A percentile compares a stretch with the other conserved stretches of the same genome.
These are phyloP conservation scores for Hormaphis cornu DNA, from an alignment of 1,140 invertebrate species.

Conservation along the genomic window DNA sequence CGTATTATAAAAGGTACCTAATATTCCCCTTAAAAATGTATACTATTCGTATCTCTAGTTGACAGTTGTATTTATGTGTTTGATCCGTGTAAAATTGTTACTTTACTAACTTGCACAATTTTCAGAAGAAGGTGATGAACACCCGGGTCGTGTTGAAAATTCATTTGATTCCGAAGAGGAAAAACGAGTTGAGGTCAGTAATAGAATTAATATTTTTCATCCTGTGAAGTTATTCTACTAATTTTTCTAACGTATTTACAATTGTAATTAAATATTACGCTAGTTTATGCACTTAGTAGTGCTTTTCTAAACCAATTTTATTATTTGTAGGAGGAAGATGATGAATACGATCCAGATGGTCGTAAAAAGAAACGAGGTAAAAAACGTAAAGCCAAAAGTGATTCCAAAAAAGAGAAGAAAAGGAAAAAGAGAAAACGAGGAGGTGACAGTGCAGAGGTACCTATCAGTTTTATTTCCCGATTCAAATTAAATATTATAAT, in stretches of 20 bases:
- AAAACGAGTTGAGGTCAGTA: conserved; percentile 45
- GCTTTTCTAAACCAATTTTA: background rate
- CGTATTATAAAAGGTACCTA: too few species aligned
- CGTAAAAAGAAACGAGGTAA: conserved; percentile 77
- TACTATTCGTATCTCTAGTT: too few species aligned
- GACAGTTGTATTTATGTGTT: too few species aligned
- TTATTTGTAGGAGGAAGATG: conserved; percentile 60
- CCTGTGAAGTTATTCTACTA: background rate
- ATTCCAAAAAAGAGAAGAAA: conserved; percentile 81
- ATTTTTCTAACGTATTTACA: background rate
- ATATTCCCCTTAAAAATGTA: too few species aligned
- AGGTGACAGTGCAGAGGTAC: conserved; percentile 71
- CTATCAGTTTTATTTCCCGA: conserved; percentile 36
- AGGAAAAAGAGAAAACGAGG: conserved; percentile 88
- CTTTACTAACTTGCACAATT: too few species aligned
- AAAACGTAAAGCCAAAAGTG: conserved; percentile 76
- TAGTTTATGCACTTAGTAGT: background rate
- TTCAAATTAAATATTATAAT: conserved; percentile 15
- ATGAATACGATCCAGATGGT: conserved; percentile 76
- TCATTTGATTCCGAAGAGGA: conserved; percentile 60
- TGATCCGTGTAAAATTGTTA: too few species aligned
- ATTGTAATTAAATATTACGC: background rate
- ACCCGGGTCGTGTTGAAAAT: conserved; percentile 45
- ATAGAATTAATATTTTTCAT: conserved; percentile 17
- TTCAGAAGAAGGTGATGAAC: conserved; percentile 51